A percentile compares a stretch with the other conserved stretches of the same genome.
These are phyloP conservation scores for Calycopis cecrops DNA, from an alignment of 1,140 invertebrate genomes.

Conservation along the genomic window DNA sequence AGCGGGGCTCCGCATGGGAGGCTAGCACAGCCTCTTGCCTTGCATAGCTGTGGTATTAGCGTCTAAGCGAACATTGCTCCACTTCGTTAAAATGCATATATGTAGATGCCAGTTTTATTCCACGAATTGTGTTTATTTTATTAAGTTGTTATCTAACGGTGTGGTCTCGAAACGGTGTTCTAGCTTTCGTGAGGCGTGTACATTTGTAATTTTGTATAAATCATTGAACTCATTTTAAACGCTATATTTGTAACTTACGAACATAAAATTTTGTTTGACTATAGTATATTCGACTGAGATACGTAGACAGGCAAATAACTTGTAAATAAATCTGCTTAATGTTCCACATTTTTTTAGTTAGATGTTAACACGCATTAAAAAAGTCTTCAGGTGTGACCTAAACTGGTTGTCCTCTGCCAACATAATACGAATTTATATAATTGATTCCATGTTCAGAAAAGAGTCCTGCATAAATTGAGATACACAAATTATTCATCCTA, in stretches of 20 bases:
- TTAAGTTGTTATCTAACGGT: constrained; percentile 10
- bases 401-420: too few relatives aligned
- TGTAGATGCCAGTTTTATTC: constrained; percentile 16
- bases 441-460: too few relatives aligned
- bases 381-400: not conserved
- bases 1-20: constrained; percentile 71
- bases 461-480: too few relatives aligned
- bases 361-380: not conserved
- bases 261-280: not conserved
- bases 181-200: not conserved
- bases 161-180: constrained; percentile 9
- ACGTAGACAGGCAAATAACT: constrained; percentile 13
- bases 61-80: constrained; percentile 30
- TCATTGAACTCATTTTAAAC: not conserved
- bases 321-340: too few relatives aligned
- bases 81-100: constrained; percentile 28
- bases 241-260: not conserved
- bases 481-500: too few relatives aligned
- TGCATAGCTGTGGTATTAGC: constrained; percentile 44
- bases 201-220: not conserved
- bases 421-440: too few relatives aligned
- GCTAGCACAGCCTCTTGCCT: constrained; percentile 68
- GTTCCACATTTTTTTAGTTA: too few relatives aligned
- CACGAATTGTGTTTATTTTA: constrained; percentile 9
- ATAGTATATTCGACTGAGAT: constrained; percentile 15